A percentile compares a stretch with the other conserved stretches of the same genome.
phyloP scores from a whole-genome alignment of 2,797 vertebrate genomes.

The Lagocephalus sceleratus region DNA sequence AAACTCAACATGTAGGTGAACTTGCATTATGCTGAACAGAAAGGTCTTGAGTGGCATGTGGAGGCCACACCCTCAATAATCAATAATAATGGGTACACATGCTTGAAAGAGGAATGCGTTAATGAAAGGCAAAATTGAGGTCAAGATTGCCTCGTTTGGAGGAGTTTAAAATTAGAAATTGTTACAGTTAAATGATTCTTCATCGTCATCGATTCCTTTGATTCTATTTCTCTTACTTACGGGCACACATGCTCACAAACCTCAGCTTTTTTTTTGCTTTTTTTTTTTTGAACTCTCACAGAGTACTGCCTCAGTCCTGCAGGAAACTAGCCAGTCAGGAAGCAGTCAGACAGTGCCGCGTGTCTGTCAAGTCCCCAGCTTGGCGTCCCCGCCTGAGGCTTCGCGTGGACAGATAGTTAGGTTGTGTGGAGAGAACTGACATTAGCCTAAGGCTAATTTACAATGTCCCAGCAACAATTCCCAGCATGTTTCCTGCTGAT shows the following conservation, averaged over 20 bases:
- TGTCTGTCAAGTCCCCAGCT: conserved; percentile 41
- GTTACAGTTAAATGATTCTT: background rate
- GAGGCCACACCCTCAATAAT: conserved; percentile 49
- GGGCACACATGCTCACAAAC: conserved; percentile 7
- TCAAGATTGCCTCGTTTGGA: conserved; percentile 28
- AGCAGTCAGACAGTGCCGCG: conserved; percentile 50
- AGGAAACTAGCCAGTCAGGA: conserved; percentile 45
- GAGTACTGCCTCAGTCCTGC: conserved; percentile 21
- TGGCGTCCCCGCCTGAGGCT: conserved; percentile 34
- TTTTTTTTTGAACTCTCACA: too few relatives aligned
- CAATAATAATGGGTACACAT: conserved; percentile 21
- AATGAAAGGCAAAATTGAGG: conserved; percentile 14
- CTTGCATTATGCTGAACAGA: conserved; percentile 27
- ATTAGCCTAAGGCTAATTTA: conserved; percentile 13
- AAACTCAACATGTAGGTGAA: too few relatives aligned
- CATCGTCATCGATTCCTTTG: too few relatives aligned
- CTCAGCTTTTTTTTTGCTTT: background rate
- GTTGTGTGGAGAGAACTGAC: conserved; percentile 21
- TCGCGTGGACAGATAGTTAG: conserved; percentile 31
- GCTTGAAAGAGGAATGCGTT: conserved; percentile 33
- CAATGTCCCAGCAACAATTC: conserved; percentile 7
- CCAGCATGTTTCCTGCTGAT: conserved; percentile 1
- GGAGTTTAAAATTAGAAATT: conserved; percentile 24
- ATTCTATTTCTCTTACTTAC: conserved; percentile 7
- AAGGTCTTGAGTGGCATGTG: conserved; percentile 28